Evolutionary conservation across 2,797 vertebrate species (phyloP).

Genomic region (Lemur catta): DNA sequence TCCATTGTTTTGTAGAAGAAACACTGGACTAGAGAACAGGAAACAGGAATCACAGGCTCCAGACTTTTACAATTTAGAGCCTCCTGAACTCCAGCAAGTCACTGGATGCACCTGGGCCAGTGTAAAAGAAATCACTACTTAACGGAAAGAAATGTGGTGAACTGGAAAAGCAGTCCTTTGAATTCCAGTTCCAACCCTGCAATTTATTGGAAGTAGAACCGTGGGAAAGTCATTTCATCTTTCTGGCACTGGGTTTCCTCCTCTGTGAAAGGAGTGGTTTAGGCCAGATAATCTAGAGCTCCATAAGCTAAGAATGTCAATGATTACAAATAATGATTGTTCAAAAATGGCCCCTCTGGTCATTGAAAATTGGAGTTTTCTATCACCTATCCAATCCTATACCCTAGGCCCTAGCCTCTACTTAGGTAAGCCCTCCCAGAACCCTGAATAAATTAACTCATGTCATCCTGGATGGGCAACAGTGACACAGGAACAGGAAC

Average conservation of each 20-base stretch:
- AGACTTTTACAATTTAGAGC: neutral
- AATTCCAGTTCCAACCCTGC: neutral
- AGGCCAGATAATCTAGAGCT: neutral
- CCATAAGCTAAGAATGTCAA: neutral
- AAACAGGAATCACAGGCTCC: neutral
- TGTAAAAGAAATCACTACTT: neutral
- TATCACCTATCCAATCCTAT: neutral
- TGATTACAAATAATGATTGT: neutral
- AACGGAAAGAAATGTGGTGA: neutral
- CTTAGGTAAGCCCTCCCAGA: neutral
- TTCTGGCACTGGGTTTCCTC: neutral
- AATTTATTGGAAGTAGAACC: neutral
- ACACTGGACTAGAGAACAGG: neutral
- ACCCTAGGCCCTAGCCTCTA: neutral
- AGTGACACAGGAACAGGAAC: neutral
- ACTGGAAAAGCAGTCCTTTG: neutral
- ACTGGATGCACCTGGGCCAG: neutral
- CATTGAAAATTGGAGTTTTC: neutral
- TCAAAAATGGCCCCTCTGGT: neutral
- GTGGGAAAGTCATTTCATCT: neutral
- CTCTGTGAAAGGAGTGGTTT: neutral
- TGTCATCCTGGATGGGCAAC: neutral
- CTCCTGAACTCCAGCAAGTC: neutral
- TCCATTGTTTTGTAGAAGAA: neutral
- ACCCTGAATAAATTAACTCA: neutral